Percentiles rank a stretch among this genome's conserved stretches.
These are phyloP conservation scores for Argyresthia albistria DNA, from an alignment of 2,888 invertebrate genomes.

Conservation along the genomic window DNA sequence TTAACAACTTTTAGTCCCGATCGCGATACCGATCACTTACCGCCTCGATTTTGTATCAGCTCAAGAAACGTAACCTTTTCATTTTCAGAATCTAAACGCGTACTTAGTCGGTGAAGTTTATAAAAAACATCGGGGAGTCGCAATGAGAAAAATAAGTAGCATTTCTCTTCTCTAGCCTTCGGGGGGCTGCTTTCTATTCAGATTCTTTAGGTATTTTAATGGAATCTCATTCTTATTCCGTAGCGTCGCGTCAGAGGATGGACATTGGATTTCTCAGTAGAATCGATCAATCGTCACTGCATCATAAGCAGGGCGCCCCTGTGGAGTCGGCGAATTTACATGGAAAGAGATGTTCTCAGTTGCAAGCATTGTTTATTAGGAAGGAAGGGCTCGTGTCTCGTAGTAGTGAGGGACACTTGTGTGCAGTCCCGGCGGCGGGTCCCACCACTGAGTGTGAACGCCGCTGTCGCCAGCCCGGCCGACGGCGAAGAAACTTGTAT, in stretches of 20 bases:
- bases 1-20: constrained; percentile 62
- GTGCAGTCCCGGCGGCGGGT: constrained; percentile 20
- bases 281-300: constrained; percentile 24
- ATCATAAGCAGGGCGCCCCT: neutral
- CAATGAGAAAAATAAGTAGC: neutral
- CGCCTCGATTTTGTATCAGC: constrained; percentile 40
- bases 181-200: constrained; percentile 41
- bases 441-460: constrained; percentile 17
- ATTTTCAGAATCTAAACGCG: constrained; percentile 13
- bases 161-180: neutral
- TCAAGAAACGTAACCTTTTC: constrained; percentile 31
- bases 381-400: neutral
- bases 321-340: neutral
- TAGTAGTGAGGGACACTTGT: constrained; percentile 12
- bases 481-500: constrained; percentile 44
- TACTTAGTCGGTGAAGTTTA: constrained; percentile 17
- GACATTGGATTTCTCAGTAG: constrained; percentile 33
- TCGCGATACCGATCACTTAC: constrained; percentile 46
- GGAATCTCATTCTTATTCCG: constrained; percentile 58
- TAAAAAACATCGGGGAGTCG: constrained; percentile 19
- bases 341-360: neutral
- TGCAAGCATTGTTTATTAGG: neutral
- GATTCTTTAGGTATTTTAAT: constrained; percentile 48
- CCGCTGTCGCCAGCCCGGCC: constrained; percentile 14
- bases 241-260: constrained; percentile 35